A percentile compares a stretch with the other conserved stretches of the same genome.
phyloP scores from a whole-genome alignment of 2,113 vertebrate genomes.

The Mugil cephalus region DNA sequence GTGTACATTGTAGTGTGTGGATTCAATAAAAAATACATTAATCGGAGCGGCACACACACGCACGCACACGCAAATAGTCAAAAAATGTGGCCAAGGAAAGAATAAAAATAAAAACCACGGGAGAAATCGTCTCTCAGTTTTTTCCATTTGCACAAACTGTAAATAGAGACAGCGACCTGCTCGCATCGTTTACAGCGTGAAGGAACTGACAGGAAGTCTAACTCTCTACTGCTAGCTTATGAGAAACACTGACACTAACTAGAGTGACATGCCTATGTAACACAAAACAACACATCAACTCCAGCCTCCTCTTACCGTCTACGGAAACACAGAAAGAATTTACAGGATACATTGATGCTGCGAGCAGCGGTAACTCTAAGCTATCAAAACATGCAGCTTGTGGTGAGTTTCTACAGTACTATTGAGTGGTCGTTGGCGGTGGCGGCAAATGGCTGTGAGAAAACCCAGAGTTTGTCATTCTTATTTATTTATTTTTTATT shows the following conservation, averaged over 20 bases:
- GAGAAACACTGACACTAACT: slow-evolving; percentile 71
- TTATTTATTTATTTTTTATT: slow-evolving; percentile 18
- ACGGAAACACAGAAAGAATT: slow-evolving; percentile 63
- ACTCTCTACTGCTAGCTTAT: slow-evolving; percentile 71
- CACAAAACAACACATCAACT: slow-evolving; percentile 71
- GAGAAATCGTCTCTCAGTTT: slow-evolving; percentile 45
- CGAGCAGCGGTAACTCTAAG: slow-evolving; percentile 66
- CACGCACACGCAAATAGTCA: slow-evolving; percentile 9
- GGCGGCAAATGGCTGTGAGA: slow-evolving; percentile 56
- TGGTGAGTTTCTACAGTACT: slow-evolving; percentile 77
- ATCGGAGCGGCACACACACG: slow-evolving; percentile 34
- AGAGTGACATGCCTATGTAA: slow-evolving; percentile 80
- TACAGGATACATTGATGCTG: slow-evolving; percentile 74
- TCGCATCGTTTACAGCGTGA: slow-evolving; percentile 58
- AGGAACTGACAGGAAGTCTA: slow-evolving; percentile 61
- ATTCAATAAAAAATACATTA: slow-evolving; percentile 73
- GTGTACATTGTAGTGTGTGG: slow-evolving; percentile 65
- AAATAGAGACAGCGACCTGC: slow-evolving; percentile 65
- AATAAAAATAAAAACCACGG: slow-evolving; percentile 53
- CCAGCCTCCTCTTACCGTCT: slow-evolving; percentile 55
- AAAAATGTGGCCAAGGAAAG: slow-evolving; percentile 34
- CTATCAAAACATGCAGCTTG: slow-evolving; percentile 79
- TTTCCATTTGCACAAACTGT: slow-evolving; percentile 51
- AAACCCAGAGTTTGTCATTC: slow-evolving; percentile 60
- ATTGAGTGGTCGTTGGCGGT: slow-evolving; percentile 61